Evolutionary conservation across 2,113 vertebrate genomes (phyloP).

Genomic region (Sylvietta virens): DNA sequence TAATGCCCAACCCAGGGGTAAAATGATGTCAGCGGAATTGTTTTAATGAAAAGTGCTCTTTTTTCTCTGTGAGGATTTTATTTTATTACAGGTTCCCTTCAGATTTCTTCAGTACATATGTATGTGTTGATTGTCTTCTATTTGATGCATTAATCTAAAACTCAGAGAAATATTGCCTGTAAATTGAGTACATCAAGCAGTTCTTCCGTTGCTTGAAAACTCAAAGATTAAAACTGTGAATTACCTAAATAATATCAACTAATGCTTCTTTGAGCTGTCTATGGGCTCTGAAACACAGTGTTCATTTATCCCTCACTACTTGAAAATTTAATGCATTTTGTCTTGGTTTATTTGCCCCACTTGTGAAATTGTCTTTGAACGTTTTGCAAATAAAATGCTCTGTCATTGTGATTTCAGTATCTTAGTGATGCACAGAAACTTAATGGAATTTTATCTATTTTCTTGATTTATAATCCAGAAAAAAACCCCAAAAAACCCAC

Average conservation of each 20-base stretch:
- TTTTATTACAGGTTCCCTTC: conserved; percentile 4
- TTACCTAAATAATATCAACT: conserved; percentile 20
- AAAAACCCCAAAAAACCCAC: background rate
- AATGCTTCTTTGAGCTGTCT: conserved; percentile 1
- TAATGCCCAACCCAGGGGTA: background rate
- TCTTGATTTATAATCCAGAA: background rate
- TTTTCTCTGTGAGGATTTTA: background rate
- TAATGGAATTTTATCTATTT: background rate
- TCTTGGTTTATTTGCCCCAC: conserved; percentile 35
- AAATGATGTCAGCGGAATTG: conserved; percentile 18
- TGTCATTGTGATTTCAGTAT: background rate
- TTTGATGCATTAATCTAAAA: background rate
- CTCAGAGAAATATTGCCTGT: background rate
- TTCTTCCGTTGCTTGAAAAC: background rate
- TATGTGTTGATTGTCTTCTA: background rate
- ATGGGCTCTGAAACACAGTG: background rate
- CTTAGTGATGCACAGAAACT: background rate
- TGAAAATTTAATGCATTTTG: conserved; percentile 15
- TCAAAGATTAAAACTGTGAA: conserved; percentile 19
- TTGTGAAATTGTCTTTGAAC: background rate
- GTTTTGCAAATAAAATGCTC: conserved; percentile 34
- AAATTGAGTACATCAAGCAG: background rate
- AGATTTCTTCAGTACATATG: background rate
- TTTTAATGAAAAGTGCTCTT: conserved; percentile 20
- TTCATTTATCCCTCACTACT: conserved; percentile 34